Evolutionary conservation across 2,113 vertebrate genomes (phyloP).

Genomic region (Sarotherodon lohbergeri): DNA sequence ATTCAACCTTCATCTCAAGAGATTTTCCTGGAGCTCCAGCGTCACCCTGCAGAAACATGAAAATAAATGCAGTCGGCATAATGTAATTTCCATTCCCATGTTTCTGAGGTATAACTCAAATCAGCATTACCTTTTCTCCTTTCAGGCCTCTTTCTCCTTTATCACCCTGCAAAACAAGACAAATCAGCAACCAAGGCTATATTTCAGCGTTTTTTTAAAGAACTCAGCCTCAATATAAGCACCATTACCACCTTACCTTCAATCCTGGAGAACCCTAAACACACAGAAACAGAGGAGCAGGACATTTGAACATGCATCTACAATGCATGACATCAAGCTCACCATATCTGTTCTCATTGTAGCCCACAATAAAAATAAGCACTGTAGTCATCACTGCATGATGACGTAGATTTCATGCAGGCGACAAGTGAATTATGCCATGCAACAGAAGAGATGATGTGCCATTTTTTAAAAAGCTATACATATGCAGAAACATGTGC

Average conservation of each 20-base stretch:
- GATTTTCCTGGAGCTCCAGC: conserved; percentile 60
- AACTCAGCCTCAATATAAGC: neutral
- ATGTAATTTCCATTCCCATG: neutral
- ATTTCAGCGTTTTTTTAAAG: neutral
- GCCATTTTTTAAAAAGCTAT: neutral
- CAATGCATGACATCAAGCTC: conserved; percentile 26
- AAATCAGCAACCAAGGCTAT: neutral
- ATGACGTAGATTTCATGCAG: neutral
- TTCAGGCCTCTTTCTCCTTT: conserved; percentile 63
- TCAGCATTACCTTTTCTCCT: conserved; percentile 64
- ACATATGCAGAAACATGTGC: neutral
- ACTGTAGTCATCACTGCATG: neutral
- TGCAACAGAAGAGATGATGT: neutral
- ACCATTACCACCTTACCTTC: conserved; percentile 57
- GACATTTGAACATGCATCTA: conserved; percentile 33
- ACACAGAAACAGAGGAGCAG: conserved; percentile 39
- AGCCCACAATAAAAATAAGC: conserved; percentile 4
- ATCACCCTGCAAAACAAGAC: conserved; percentile 60
- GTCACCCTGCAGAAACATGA: conserved; percentile 60
- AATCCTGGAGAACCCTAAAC: conserved; percentile 67
- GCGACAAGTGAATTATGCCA: neutral
- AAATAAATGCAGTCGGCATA: neutral
- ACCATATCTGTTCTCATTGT: neutral
- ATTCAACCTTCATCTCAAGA: conserved; percentile 70
- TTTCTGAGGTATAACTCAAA: neutral